Conservation (phyloP, 2,888 invertebrate genomes). For the Ommatoiulus sabulosus region DNA sequence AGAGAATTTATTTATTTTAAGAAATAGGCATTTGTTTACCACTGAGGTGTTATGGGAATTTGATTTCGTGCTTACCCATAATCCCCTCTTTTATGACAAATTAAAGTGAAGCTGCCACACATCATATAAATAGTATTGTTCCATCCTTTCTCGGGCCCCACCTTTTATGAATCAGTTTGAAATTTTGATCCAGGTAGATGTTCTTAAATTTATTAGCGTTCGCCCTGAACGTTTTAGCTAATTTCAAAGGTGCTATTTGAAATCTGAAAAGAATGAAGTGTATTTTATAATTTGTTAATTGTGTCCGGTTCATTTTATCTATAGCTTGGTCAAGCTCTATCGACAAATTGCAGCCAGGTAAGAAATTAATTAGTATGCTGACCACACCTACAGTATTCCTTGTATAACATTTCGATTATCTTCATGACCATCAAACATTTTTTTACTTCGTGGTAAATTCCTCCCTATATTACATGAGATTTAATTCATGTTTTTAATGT, state of each 20-base stretch:
- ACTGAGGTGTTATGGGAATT: background rate
- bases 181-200: background rate
- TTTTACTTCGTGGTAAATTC: background rate
- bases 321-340: background rate
- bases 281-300: background rate
- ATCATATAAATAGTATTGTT: background rate
- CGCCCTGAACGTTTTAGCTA: background rate
- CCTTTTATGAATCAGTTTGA: constrained; percentile 45
- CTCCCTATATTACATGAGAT: background rate
- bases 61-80: background rate
- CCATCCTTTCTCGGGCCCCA: background rate
- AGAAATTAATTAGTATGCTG: constrained; percentile 14
- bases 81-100: background rate
- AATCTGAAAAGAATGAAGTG: background rate
- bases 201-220: background rate
- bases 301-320: background rate
- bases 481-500: background rate
- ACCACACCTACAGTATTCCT: background rate
- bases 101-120: background rate
- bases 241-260: background rate
- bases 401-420: background rate
- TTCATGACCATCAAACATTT: background rate
- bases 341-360: no score
- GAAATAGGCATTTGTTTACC: background rate
- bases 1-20: background rate